A percentile compares a stretch with the other conserved stretches of the same genome.
Evolutionary conservation across 2,888 invertebrate species (phyloP).

Genomic region (Rhorus exstirpatorius): DNA sequence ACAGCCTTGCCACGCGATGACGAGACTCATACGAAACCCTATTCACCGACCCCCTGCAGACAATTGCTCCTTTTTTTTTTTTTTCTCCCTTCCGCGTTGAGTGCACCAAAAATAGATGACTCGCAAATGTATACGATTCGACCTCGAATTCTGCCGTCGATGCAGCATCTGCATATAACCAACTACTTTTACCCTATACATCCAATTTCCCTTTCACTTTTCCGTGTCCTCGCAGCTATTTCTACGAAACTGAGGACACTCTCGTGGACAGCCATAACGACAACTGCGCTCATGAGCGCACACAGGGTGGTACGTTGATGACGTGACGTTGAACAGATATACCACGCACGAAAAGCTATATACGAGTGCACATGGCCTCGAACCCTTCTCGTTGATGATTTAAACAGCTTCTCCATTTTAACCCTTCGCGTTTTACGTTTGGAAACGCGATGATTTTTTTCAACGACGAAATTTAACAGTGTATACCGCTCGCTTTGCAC

Average conservation of each 20-base stretch:
- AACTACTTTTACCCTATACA: neutral
- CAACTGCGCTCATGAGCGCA: constrained; percentile 38
- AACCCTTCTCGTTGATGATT: neutral
- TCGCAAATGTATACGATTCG: constrained; percentile 64
- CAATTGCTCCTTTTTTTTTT: constrained; percentile 25
- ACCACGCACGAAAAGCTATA: neutral
- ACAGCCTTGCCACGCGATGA: constrained; percentile 72
- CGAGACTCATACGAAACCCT: constrained; percentile 62
- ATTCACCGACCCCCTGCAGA: constrained; percentile 64
- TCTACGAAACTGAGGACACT: constrained; percentile 1
- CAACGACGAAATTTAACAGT: neutral
- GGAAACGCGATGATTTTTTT: constrained; percentile 9
- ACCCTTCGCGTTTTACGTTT: constrained; percentile 25
- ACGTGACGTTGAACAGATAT: constrained; percentile 63
- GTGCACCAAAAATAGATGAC: constrained; percentile 74
- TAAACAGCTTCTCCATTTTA: neutral
- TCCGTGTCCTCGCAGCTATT: neutral
- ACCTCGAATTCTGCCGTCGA: constrained; percentile 65
- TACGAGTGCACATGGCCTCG: constrained; percentile 51
- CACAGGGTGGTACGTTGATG: constrained; percentile 24
- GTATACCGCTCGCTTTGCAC: too few relatives aligned
- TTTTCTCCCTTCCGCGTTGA: constrained; percentile 68
- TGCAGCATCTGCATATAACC: constrained; percentile 23
- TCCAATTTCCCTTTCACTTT: neutral
- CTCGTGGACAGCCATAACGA: constrained; percentile 37